These are phyloP conservation scores for Chrosomus eos DNA, from an alignment of 2,797 vertebrate genomes.

Conservation along the genomic window DNA sequence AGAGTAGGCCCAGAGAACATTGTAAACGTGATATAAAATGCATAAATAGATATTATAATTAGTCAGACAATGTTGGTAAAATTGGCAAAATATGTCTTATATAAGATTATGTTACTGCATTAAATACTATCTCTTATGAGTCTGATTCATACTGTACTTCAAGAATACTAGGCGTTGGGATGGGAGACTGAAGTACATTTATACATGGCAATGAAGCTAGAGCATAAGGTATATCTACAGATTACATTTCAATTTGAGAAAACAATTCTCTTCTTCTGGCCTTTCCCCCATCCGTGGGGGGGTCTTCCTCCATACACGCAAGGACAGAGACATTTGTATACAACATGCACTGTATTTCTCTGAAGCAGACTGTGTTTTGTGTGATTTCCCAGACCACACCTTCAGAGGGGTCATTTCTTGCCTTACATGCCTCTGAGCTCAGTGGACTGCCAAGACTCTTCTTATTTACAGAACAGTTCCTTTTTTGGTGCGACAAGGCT, in stretches of 20 bases:
- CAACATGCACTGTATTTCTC: constrained; percentile 38
- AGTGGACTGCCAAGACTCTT: constrained; percentile 57
- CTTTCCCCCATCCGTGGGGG: neutral
- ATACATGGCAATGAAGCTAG: constrained; percentile 59
- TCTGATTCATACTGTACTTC: constrained; percentile 2
- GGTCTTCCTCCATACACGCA: constrained; percentile 1
- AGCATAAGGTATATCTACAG: constrained; percentile 6
- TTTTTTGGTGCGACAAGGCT: constrained; percentile 71
- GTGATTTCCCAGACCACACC: constrained; percentile 54
- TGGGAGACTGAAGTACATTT: constrained; percentile 34
- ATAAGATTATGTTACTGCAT: neutral
- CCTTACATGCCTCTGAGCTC: constrained; percentile 63
- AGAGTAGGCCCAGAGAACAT: neutral
- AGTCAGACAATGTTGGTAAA: neutral
- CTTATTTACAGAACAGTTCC: constrained; percentile 69
- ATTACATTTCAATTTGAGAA: neutral
- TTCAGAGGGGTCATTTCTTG: constrained; percentile 60
- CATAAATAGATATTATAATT: neutral
- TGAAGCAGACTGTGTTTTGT: constrained; percentile 45
- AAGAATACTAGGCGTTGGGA: neutral
- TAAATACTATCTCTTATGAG: neutral
- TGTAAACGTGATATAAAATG: neutral
- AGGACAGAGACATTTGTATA: constrained; percentile 27
- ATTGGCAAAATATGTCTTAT: neutral
- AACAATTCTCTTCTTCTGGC: constrained; percentile 9